phyloP scores from a whole-genome alignment of 2,888 invertebrate species.

The Agrotis exclamationis region DNA sequence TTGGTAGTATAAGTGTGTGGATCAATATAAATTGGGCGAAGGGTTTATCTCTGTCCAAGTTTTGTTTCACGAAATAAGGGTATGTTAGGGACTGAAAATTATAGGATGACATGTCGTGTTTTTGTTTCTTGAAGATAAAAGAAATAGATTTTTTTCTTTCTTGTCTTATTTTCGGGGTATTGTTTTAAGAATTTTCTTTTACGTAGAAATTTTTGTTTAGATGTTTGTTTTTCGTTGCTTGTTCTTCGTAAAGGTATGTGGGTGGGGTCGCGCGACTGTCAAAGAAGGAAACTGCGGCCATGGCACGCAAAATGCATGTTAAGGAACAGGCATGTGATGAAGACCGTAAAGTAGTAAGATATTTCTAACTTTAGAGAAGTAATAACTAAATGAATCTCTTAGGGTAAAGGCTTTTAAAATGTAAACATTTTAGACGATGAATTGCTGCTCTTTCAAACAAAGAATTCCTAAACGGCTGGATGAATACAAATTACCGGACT shows the following conservation, averaged over 20 bases:
- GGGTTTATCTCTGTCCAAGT: constrained; percentile 59
- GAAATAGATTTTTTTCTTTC: constrained; percentile 50
- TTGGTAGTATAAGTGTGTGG: constrained; percentile 9
- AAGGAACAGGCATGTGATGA: no score
- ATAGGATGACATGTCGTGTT: constrained; percentile 63
- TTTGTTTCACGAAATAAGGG: constrained; percentile 55
- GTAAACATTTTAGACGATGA: no score
- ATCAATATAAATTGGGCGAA: constrained; percentile 42
- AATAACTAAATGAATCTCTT: no score
- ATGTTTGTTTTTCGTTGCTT: background rate
- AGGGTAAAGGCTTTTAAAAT: no score
- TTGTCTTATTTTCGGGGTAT: constrained; percentile 43
- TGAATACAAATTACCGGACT: no score
- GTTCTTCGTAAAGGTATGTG: background rate
- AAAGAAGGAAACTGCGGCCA: no score
- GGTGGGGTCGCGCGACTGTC: no score
- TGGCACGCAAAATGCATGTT: no score
- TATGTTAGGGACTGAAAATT: constrained; percentile 61
- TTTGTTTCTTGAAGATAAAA: constrained; percentile 61
- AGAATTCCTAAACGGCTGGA: no score
- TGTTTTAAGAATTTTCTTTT: constrained; percentile 45
- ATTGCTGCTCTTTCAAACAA: no score
- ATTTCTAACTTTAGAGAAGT: no score
- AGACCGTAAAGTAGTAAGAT: no score
- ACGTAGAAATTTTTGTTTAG: constrained; percentile 15